Base-by-base conservation (phyloP, 2,888 invertebrate species). In the Muschampia plurimacula region DNA sequence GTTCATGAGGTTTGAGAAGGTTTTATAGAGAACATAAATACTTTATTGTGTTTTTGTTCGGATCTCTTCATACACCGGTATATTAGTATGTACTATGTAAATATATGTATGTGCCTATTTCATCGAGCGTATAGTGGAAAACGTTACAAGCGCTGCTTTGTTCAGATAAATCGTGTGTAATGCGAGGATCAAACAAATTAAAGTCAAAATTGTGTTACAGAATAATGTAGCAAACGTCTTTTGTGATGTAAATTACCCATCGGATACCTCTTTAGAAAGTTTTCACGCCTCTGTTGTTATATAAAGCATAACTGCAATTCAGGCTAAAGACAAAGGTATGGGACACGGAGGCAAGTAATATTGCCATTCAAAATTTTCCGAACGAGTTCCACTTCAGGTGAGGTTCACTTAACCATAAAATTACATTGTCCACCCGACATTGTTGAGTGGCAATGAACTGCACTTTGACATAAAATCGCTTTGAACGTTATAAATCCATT, bases 391-490 rank as follows among this genome's bases (percentile, higher is more conserved):
- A 93, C 89, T 93, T 89, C 85, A 89, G 80, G 84, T 84, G 89
- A 91, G 88, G 85, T 88, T 91, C 92, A 92, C 91, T 94, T 90
- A 81, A 94, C 89, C 94, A 94, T 94, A 92, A 94, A 93, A 94
- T 94, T 94, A 93, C 93, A 93, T 94, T 94, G 93, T 93, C 89
- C 90, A 82, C 75, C 78, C 85, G 88, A 90, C 92, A 92, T 92
- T 92, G 93, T 92, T 84, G 87, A 82, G 89, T 93, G 93, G 88
- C 93, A 93, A 91, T 93, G 94, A 93, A 93, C 93, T 93, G 89
- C 93, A 91, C 93, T 94, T 94, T 93, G 93, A 93, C 93, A 94
- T 93, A 90, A 94, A 93, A 92, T 94, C 84, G 86, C 89, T 90
- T 90, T 89, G 87, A 88, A 86, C 81, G 89, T 86, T 88, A 91